Evolutionary conservation across 1,140 invertebrate species (phyloP).

Genomic region (Aphidius ervi): DNA sequence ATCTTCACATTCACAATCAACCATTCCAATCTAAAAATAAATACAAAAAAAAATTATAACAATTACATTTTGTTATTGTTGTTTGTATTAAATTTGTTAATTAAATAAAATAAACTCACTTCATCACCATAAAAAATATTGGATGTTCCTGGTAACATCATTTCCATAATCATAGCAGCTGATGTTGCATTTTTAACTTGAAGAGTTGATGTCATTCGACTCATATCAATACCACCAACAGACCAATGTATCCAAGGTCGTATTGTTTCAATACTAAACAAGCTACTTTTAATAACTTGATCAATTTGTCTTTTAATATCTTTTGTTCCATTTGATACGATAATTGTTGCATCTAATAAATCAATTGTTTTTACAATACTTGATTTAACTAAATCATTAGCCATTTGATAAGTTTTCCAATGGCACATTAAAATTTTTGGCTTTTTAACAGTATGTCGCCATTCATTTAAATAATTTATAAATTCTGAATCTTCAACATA

Average conservation of each 20-base stretch:
- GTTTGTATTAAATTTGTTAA: too few species aligned
- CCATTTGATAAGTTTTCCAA: constrained; percentile 54
- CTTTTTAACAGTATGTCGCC: constrained; percentile 62
- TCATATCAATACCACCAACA: constrained; percentile 59
- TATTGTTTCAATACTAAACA: constrained; percentile 56
- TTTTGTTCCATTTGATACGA: constrained; percentile 57
- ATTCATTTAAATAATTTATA: constrained; percentile 55
- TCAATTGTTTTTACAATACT: constrained; percentile 63
- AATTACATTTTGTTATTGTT: neutral
- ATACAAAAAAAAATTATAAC: neutral
- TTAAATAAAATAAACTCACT: constrained; percentile 48
- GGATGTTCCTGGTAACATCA: constrained; percentile 74
- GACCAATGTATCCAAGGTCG: constrained; percentile 74
- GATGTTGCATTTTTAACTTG: constrained; percentile 57
- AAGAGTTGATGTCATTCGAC: constrained; percentile 56
- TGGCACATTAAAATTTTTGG: constrained; percentile 66
- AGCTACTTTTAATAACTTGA: constrained; percentile 52
- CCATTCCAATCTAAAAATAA: constrained; percentile 40
- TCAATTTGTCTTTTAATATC: constrained; percentile 58
- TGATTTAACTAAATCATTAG: constrained; percentile 42
- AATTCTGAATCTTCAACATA: constrained; percentile 50
- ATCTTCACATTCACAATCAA: constrained; percentile 49
- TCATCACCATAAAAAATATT: constrained; percentile 82
- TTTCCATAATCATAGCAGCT: constrained; percentile 62
- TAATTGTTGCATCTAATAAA: constrained; percentile 66